Evolutionary conservation across 2,113 vertebrate genomes (phyloP).

Genomic region (Pongo abelii): DNA sequence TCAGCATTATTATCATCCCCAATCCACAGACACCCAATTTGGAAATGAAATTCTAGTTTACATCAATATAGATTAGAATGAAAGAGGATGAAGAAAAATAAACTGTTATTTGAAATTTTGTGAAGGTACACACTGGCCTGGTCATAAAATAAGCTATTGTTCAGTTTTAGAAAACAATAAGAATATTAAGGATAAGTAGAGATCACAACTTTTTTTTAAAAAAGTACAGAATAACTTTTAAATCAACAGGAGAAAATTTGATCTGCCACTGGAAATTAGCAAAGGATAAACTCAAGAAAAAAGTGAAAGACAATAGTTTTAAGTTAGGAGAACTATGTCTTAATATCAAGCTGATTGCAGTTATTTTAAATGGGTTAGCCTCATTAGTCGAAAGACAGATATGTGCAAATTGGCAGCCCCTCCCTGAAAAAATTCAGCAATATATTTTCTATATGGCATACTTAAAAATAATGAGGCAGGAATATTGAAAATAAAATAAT

Average conservation of each 20-base stretch:
- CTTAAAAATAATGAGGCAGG: slow-evolving; percentile 11
- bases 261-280: background rate
- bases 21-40: background rate
- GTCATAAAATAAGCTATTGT: background rate
- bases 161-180: background rate
- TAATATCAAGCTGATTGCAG: background rate
- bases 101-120: background rate
- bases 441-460: background rate
- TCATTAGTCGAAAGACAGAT: background rate
- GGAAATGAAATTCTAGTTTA: background rate
- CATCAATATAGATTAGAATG: background rate
- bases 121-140: background rate
- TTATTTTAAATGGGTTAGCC: background rate
- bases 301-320: background rate
- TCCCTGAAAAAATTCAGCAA: background rate
- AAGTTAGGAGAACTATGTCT: background rate
- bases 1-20: background rate
- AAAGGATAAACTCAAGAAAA: background rate
- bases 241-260: background rate
- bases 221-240: background rate
- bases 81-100: background rate
- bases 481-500: background rate
- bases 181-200: background rate
- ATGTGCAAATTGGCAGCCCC: background rate
- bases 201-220: background rate